Conservation (phyloP, 2,888 invertebrate genomes). For the Drosophila putrida region DNA sequence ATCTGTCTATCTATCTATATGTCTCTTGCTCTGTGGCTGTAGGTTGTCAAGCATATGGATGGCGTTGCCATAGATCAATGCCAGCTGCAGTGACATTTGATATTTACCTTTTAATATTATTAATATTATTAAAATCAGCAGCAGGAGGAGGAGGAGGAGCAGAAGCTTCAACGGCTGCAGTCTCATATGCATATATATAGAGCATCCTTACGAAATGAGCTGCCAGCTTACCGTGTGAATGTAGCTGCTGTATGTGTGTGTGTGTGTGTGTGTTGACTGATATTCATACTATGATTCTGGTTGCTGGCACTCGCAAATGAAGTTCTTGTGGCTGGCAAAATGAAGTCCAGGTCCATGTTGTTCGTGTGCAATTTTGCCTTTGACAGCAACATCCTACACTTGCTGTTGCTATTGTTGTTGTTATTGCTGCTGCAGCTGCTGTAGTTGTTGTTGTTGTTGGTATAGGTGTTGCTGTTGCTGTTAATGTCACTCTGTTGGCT, state of each 20-base stretch:
- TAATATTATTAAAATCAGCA: slow-evolving; percentile 74
- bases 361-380: slow-evolving; percentile 55
- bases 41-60: slow-evolving; percentile 14
- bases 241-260: slow-evolving; percentile 10
- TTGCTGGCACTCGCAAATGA: slow-evolving; percentile 65
- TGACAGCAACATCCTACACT: slow-evolving; percentile 50
- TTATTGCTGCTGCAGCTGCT: slow-evolving; percentile 25
- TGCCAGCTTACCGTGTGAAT: slow-evolving; percentile 40
- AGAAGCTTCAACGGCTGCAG: slow-evolving; percentile 12
- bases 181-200: slow-evolving; percentile 18
- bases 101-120: slow-evolving; percentile 77
- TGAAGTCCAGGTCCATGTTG: slow-evolving; percentile 61
- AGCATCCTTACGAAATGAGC: slow-evolving; percentile 45
- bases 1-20: not conserved
- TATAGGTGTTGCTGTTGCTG: slow-evolving; percentile 22
- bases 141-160: too few species aligned
- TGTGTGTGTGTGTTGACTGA: slow-evolving; percentile 32
- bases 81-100: slow-evolving; percentile 70
- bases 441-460: slow-evolving; percentile 25
- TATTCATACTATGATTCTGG: slow-evolving; percentile 46
- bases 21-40: not conserved
- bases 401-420: not conserved
- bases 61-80: slow-evolving; percentile 67
- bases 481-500: slow-evolving; percentile 11
- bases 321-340: slow-evolving; percentile 72